A percentile compares a stretch with the other conserved stretches of the same genome.
These are phyloP conservation scores for Chaenodraco wilsoni DNA, from an alignment of 2,797 vertebrate genomes.

Conservation along the genomic window DNA sequence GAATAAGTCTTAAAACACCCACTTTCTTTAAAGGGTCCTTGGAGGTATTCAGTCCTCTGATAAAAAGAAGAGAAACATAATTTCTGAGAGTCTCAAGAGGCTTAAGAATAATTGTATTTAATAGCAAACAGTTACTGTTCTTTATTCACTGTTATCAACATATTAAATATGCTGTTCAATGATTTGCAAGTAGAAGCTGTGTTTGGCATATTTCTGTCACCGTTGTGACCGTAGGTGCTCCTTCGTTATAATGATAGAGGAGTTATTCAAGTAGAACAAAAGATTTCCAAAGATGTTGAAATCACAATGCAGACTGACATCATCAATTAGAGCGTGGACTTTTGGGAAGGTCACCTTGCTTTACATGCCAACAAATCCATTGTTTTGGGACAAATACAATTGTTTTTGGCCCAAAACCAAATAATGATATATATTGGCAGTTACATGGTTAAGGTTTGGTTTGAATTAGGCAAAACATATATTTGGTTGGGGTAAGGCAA, in stretches of 20 bases:
- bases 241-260: too few species aligned
- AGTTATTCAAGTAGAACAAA: too few species aligned
- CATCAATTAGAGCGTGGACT: too few species aligned
- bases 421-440: too few species aligned
- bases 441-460: too few species aligned
- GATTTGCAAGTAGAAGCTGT: conserved; percentile 14
- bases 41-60: conserved; percentile 55
- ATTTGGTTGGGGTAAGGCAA: too few species aligned
- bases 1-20: conserved; percentile 50
- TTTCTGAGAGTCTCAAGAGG: conserved; percentile 54
- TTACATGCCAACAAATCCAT: too few species aligned
- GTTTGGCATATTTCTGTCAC: conserved; percentile 36
- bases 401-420: too few species aligned
- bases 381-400: too few species aligned
- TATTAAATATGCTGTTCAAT: conserved; percentile 47
- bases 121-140: conserved; percentile 54
- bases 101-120: conserved; percentile 60
- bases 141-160: conserved; percentile 55
- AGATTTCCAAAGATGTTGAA: conserved; percentile 10
- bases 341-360: too few species aligned
- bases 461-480: too few species aligned
- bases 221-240: not conserved
- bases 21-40: conserved; percentile 50
- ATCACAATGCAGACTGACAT: too few species aligned
- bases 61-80: conserved; percentile 51